Conservation (phyloP, 1,140 invertebrate genomes). For the Trachelipus rathkii region DNA sequence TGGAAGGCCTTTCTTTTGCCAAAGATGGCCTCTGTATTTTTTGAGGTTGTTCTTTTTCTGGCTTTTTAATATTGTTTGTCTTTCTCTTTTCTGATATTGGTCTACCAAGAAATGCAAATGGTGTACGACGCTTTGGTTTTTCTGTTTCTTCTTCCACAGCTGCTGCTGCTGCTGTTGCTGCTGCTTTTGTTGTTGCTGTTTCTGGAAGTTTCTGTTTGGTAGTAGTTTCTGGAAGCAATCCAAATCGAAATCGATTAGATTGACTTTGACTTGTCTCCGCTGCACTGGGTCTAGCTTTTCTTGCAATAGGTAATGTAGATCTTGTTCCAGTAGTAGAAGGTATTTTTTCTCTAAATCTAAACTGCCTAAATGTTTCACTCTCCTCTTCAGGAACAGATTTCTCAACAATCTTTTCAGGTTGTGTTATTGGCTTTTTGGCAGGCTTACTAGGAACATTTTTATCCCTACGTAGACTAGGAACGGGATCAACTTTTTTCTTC, state of each 20-base stretch:
- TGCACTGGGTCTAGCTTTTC: not conserved
- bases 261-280: not conserved
- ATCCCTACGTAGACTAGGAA: too few relatives aligned
- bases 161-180: constrained; percentile 12
- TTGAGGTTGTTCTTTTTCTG: not conserved
- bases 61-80: not conserved
- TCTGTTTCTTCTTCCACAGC: too few relatives aligned
- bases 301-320: constrained; percentile 17
- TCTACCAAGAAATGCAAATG: constrained; percentile 12
- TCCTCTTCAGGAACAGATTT: not conserved
- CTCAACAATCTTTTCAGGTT: too few relatives aligned
- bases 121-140: constrained; percentile 31
- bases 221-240: not conserved
- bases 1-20: not conserved
- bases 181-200: constrained; percentile 9
- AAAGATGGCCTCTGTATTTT: not conserved
- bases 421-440: too few relatives aligned
- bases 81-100: constrained; percentile 4
- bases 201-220: not conserved
- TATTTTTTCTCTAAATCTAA: constrained; percentile 34
- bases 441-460: too few relatives aligned
- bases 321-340: constrained; percentile 18
- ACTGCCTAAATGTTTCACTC: constrained; percentile 30
- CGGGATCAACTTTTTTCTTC: not conserved
- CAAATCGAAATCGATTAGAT: not conserved